These are phyloP conservation scores for Toxostoma redivivum DNA, from an alignment of 2,113 vertebrate species.

Conservation along the genomic window DNA sequence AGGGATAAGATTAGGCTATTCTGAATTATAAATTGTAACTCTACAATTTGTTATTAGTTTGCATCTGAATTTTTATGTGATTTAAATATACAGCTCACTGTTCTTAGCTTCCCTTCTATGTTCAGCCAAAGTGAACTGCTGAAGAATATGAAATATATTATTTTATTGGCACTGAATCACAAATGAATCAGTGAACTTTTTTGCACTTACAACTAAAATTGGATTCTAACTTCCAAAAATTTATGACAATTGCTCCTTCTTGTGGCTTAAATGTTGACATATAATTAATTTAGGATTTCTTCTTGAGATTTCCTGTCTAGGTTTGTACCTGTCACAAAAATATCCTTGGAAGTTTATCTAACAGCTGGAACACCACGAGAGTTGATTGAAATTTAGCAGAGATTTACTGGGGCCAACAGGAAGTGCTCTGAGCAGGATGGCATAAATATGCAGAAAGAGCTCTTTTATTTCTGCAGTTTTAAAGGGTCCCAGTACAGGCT, in stretches of 20 bases:
- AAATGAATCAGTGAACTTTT: conserved; percentile 62
- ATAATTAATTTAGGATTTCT: conserved; percentile 79
- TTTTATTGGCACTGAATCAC: conserved; percentile 67
- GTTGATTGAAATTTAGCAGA: conserved; percentile 23
- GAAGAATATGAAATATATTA: conserved; percentile 72
- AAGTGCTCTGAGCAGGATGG: conserved; percentile 55
- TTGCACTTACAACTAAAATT: conserved; percentile 65
- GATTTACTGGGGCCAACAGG: conserved; percentile 55
- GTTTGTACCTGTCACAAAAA: conserved; percentile 78
- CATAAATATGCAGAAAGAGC: conserved; percentile 56
- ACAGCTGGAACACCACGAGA: conserved; percentile 55
- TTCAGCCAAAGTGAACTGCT: conserved; percentile 70
- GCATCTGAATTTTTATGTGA: neutral
- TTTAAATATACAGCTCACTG: conserved; percentile 35
- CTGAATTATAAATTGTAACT: neutral
- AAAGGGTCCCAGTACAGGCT: neutral
- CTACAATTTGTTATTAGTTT: neutral
- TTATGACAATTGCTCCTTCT: conserved; percentile 80
- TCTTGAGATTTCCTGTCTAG: conserved; percentile 71
- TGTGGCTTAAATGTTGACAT: conserved; percentile 77
- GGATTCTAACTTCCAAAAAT: conserved; percentile 68
- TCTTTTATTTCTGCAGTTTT: conserved; percentile 15
- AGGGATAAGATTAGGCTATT: neutral
- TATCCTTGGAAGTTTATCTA: conserved; percentile 75
- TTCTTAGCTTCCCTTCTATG: conserved; percentile 40